phyloP scores from a whole-genome alignment of 1,140 invertebrate genomes.

The Pseudomyrmex flavicornis region DNA sequence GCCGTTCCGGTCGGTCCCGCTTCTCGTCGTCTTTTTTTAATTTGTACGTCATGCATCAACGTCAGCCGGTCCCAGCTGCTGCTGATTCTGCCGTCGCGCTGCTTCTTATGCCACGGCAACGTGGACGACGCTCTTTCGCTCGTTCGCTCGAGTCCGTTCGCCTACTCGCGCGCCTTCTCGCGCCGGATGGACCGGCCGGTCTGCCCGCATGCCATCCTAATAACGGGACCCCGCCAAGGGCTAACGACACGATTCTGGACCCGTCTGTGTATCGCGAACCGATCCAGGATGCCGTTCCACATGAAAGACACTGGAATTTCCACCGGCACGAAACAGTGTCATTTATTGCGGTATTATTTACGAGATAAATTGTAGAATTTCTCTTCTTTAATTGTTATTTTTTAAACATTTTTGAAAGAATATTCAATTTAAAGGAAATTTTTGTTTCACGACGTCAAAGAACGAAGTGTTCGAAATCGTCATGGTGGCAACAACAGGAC shows the following conservation, averaged over 20 bases:
- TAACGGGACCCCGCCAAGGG: constrained; percentile 72
- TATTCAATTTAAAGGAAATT: too few relatives aligned
- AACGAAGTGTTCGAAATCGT: background rate
- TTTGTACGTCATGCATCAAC: constrained; percentile 72
- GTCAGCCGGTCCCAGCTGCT: constrained; percentile 61
- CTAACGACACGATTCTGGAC: constrained; percentile 73
- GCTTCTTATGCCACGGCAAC: constrained; percentile 39
- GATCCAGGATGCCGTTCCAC: constrained; percentile 13
- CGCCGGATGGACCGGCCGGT: constrained; percentile 60
- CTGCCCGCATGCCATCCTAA: constrained; percentile 74
- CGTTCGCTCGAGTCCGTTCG: background rate
- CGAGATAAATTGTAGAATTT: background rate
- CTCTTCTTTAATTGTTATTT: too few relatives aligned
- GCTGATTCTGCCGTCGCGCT: constrained; percentile 43
- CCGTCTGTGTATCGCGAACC: constrained; percentile 49
- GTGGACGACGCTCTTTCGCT: background rate
- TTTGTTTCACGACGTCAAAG: too few relatives aligned
- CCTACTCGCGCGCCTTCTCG: constrained; percentile 28
- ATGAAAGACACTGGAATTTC: constrained; percentile 3
- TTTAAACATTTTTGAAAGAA: too few relatives aligned
- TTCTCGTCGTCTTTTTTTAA: constrained; percentile 61
- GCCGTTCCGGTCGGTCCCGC: too few relatives aligned
- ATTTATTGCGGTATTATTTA: background rate
- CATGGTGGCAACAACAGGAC: background rate
- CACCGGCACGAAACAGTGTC: background rate